A percentile compares a stretch with the other conserved stretches of the same genome.
phyloP scores from a whole-genome alignment of 64 coral and sea anemone species.

The Montipora capricornis region DNA sequence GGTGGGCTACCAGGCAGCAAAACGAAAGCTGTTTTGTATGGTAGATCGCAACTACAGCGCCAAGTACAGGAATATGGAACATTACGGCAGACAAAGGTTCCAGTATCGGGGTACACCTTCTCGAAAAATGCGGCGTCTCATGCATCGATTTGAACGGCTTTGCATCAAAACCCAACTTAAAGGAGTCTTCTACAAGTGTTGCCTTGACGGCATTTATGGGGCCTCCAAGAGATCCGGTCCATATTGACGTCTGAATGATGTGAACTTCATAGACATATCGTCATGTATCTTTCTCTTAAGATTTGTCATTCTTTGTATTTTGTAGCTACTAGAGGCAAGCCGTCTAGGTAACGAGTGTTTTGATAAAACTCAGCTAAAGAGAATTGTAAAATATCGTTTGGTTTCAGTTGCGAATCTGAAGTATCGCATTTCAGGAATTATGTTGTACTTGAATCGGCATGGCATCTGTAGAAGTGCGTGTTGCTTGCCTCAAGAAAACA shows the following conservation, averaged over 20 bases:
- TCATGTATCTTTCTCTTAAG: conserved; percentile 5
- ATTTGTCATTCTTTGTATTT: background rate
- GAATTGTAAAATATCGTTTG: background rate
- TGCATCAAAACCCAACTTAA: conserved; percentile 39
- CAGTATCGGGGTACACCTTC: background rate
- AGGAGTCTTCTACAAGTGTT: conserved; percentile 24
- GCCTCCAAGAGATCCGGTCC: background rate
- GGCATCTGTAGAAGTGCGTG: background rate
- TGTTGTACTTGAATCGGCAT: background rate
- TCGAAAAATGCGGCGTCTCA: background rate
- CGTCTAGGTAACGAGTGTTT: background rate
- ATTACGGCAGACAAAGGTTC: conserved; percentile 2
- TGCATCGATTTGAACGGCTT: background rate
- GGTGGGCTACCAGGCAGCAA: conserved; percentile 19
- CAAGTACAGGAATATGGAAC: conserved; percentile 39
- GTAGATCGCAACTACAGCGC: background rate
- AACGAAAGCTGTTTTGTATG: conserved; percentile 6
- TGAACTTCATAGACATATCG: background rate
- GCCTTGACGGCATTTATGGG: background rate
- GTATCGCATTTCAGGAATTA: conserved; percentile 12
- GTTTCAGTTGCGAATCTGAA: background rate
- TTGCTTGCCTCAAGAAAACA: conserved; percentile 5
- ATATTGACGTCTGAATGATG: background rate
- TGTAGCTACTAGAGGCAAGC: background rate
- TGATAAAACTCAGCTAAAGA: background rate